phyloP scores from a whole-genome alignment of 2,888 invertebrate genomes.

The Orchesellides sinensis region DNA sequence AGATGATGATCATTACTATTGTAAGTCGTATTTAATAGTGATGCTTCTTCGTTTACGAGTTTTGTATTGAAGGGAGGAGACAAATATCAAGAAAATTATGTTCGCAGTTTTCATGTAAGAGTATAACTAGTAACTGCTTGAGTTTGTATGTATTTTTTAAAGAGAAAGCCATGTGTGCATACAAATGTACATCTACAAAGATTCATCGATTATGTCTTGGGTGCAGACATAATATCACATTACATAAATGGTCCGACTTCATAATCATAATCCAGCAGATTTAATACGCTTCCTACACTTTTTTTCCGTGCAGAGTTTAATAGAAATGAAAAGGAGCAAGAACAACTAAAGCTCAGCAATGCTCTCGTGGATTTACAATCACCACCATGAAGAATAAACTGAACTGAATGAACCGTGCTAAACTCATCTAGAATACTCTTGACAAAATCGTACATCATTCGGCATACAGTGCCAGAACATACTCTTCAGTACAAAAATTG shows the following conservation, averaged over 20 bases:
- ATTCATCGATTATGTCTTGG: neutral
- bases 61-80: constrained; percentile 37
- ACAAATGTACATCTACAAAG: neutral
- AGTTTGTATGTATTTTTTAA: neutral
- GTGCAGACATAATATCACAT: constrained; percentile 14
- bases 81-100: neutral
- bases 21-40: constrained; percentile 1
- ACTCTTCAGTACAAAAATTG: too few species aligned
- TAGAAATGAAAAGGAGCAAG: too few species aligned
- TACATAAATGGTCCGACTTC: constrained; percentile 41
- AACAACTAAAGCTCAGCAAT: too few species aligned
- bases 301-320: neutral
- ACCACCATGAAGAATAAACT: too few species aligned
- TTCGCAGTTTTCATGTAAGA: too few species aligned
- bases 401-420: too few species aligned
- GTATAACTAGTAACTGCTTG: too few species aligned
- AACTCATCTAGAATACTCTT: too few species aligned
- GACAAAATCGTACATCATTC: too few species aligned
- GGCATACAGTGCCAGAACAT: too few species aligned
- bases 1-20: constrained; percentile 12
- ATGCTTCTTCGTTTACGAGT: constrained; percentile 44
- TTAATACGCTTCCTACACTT: constrained; percentile 54
- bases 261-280: constrained; percentile 38
- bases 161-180: neutral
- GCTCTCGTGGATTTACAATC: too few species aligned